Base-by-base conservation (phyloP, 2,113 vertebrate species). In the Clinocottus analis region DNA sequence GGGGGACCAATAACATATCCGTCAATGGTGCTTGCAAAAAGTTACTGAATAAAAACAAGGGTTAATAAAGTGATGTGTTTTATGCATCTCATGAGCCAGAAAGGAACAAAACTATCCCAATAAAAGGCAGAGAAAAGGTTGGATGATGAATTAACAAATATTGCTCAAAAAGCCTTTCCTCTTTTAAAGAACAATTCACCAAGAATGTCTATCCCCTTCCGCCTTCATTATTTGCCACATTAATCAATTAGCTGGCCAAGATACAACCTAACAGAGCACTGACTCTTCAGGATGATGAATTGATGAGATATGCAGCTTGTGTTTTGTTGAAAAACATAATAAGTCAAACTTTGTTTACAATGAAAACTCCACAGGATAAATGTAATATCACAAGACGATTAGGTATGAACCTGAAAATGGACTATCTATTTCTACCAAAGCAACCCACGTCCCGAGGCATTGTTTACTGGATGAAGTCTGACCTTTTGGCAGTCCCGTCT, bases 141-240 rank as follows among this genome's bases (percentile, higher is more conserved):
- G 3, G 35, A 43, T 73, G 69, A 66, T 11, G 29, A 72, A 29
- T 39, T 2, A 27, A 45, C 2, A 63, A 56, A 78, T 70, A 53
- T 53, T 39, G 23, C 47, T 49, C 45, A 1, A 8, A 49, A 49
- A 67, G 39, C 16, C 23, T 16, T 35, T 47, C 17, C 5, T 31
- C 35, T 43, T 43, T 43, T 43, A 8, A 4, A 17, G 6, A 66
- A 7, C 6, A 17, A 31, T 23, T 29, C 25, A 0, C 25, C 21
- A 2, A 58, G 14, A 25, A 62, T 45, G 45, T 25, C 45, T 21
- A n/a, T n/a, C n/a, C n/a, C 47, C 16, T 45, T 62, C 35, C 14
- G 35, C 27, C 21, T 74, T 53, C 10, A 41, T 73, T 33, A 61
- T 68, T 23, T 60, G 8, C 25, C 45, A 51, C 23, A 70, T 53